Conservation (phyloP, 2,797 vertebrate genomes). For the Stomatorhinus walkeri region DNA sequence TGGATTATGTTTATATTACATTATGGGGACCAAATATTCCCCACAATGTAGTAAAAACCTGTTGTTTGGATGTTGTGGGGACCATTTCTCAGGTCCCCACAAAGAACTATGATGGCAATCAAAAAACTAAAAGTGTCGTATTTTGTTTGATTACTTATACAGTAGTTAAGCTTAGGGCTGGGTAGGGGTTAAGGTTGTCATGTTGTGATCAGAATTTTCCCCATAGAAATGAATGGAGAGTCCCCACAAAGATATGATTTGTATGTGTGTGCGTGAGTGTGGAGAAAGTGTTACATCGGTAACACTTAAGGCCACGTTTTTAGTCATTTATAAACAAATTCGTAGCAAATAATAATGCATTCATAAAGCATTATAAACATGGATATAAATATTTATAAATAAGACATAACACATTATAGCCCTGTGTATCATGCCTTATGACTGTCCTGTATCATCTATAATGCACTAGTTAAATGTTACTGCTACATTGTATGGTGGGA, state of each 20-base stretch:
- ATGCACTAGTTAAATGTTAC: neutral
- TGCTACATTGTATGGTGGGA: neutral
- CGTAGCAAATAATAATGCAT: neutral
- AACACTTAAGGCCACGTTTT: neutral
- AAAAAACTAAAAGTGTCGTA: too few relatives aligned
- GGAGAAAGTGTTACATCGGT: neutral
- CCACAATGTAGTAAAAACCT: neutral
- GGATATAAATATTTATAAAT: neutral
- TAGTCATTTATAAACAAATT: neutral
- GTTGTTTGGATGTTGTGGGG: neutral
- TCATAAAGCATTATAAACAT: neutral
- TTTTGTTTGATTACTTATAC: neutral
- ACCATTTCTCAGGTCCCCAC: neutral
- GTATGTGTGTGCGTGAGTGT: neutral
- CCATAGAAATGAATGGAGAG: neutral
- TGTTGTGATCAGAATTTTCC: neutral
- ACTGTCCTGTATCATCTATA: neutral
- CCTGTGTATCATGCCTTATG: neutral
- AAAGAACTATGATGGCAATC: too few relatives aligned
- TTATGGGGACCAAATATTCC: neutral
- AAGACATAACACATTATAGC: neutral
- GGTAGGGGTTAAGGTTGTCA: neutral
- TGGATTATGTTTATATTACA: neutral
- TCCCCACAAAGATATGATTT: neutral
- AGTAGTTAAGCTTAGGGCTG: neutral